Conservation (phyloP, 2,888 invertebrate genomes). For the Mallateleia sp. region DNA sequence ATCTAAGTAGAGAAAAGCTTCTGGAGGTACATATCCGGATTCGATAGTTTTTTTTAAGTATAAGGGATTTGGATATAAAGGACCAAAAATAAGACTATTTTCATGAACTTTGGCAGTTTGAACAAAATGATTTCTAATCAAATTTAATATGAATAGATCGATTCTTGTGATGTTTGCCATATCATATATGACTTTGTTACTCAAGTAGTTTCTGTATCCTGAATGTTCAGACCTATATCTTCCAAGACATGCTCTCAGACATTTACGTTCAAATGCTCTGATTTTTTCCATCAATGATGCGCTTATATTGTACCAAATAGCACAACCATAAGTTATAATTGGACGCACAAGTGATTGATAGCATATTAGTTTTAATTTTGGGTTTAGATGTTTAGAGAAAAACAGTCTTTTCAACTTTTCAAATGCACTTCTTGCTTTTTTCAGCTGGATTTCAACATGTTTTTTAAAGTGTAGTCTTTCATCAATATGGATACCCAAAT, state of each 20-base stretch:
- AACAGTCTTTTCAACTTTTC: constrained; percentile 41
- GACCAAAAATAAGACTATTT: constrained; percentile 49
- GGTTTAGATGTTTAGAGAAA: constrained; percentile 16
- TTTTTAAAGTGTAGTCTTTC: constrained; percentile 39
- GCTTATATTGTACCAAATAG: constrained; percentile 30
- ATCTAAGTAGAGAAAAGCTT: constrained; percentile 59
- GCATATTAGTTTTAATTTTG: constrained; percentile 22
- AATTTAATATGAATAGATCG: constrained; percentile 29
- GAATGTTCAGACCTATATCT: constrained; percentile 24
- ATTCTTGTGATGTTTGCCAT: constrained; percentile 15
- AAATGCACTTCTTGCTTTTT: constrained; percentile 66
- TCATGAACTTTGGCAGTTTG: constrained; percentile 20
- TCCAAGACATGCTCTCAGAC: constrained; percentile 22
- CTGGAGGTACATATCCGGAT: constrained; percentile 49
- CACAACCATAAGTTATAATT: constrained; percentile 34
- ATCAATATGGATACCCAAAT: constrained; percentile 45
- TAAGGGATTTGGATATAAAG: constrained; percentile 24
- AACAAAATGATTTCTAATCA: constrained; percentile 60
- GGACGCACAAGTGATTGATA: constrained; percentile 33
- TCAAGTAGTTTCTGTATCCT: constrained; percentile 24
- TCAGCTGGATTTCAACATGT: constrained; percentile 37
- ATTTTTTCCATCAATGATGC: constrained; percentile 38
- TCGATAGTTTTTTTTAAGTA: constrained; percentile 21
- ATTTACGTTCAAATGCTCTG: constrained; percentile 39
- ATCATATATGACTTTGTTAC: constrained; percentile 25